A percentile compares a stretch with the other conserved stretches of the same genome.
Conservation (phyloP, 2,888 invertebrate species). For the Agonopterix heracliana region DNA sequence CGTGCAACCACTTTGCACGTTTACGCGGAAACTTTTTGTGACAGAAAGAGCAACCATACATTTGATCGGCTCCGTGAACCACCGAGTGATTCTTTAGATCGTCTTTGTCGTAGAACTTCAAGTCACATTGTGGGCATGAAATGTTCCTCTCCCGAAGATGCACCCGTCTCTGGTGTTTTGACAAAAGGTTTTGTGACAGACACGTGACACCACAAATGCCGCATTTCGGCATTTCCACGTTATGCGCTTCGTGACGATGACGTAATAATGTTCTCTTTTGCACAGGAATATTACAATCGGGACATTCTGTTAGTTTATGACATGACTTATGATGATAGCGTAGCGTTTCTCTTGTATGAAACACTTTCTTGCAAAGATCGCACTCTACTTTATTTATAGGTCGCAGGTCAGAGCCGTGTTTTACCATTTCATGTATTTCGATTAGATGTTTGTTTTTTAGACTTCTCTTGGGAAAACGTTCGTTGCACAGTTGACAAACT, state of each 20-base stretch:
- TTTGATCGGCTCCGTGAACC: slow-evolving; percentile 15
- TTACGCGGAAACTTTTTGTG: slow-evolving; percentile 21
- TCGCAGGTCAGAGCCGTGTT: no score
- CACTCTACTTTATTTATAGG: neutral
- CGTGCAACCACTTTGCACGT: slow-evolving; percentile 10
- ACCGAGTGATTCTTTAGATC: slow-evolving; percentile 28
- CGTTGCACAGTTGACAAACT: neutral
- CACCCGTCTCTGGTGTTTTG: slow-evolving; percentile 12
- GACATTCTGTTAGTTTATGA: no score
- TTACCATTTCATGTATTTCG: neutral
- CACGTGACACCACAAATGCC: slow-evolving; percentile 14
- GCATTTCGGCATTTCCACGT: neutral
- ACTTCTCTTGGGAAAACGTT: neutral
- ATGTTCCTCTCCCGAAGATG: slow-evolving; percentile 25
- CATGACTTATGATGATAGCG: neutral
- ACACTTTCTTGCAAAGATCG: neutral
- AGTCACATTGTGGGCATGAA: slow-evolving; percentile 31
- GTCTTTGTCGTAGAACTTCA: slow-evolving; percentile 10
- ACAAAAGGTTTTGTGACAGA: no score
- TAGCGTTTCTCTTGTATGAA: neutral
- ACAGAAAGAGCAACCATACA: slow-evolving; percentile 20
- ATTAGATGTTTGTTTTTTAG: neutral
- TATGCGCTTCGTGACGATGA: neutral
- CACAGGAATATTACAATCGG: no score
- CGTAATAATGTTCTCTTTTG: no score